Evolutionary conservation across 92 coral and sea anemone genomes (phyloP), one percentile per base, ranked within the genome.

Genomic region (Phymanthus crucifer): DNA sequence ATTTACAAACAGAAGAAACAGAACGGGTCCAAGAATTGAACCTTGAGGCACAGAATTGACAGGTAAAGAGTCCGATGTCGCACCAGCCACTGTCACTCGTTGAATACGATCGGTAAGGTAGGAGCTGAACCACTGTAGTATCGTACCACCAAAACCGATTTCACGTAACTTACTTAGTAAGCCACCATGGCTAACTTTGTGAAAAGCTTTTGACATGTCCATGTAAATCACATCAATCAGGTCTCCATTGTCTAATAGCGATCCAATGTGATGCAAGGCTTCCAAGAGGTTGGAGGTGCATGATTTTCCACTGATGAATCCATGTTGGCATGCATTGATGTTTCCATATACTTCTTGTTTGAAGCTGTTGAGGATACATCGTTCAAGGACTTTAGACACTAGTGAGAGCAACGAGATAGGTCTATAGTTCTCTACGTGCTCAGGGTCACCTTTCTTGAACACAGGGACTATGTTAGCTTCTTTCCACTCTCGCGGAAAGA

Each of bases 351-450:
- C 43, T 77, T 88, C 69, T 83, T 80, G 83, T 72, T 80, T 73
- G 75, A 88, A 40, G 71, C 70, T 74, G 35, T 72, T 75, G n/a
- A 88, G 72, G 21, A 88, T 71, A 58, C 91, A 88, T 32, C 84
- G 73, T 56, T 87, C 84, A n/a, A 87, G 76, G 40, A 87, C 77
- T 79, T 87, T 87, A 8, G 83, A 87, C 46, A 87, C 50, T 11
- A 81, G 67, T 4, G 86, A 50, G 40, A 87, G 76, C 61, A 88
- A 58, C 24, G 85, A 88, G 80, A 88, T 79, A 18, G 85, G 85
- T 50, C 89, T 70, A n/a, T n/a, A n/a, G n/a, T n/a, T n/a, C n/a
- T n/a, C n/a, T n/a, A n/a, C n/a, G n/a, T n/a, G n/a, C n/a, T 81
- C 90, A 23, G 80, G 58, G 40, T 76, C 77, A 21, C 76, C 76